phyloP scores from a whole-genome alignment of 30 jellyfish, hydroid and myxozoan species.

The Aurelia coerulea region DNA sequence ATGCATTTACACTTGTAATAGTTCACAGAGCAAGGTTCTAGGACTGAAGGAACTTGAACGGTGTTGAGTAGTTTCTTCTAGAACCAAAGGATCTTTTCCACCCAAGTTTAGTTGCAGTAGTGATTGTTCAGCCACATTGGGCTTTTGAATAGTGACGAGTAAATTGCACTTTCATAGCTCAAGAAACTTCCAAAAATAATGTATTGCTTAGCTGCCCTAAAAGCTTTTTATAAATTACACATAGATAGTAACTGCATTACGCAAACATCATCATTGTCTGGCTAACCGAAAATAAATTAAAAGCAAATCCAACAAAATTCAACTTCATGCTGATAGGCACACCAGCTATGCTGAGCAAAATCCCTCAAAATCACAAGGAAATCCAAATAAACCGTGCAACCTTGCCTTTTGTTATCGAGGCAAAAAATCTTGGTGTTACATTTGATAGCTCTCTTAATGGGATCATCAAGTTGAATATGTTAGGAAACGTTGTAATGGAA shows the following conservation, averaged over 20 bases:
- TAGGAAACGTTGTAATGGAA: neutral
- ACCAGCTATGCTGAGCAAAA: constrained; percentile 35
- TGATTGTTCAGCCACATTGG: too few species aligned
- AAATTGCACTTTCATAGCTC: too few species aligned
- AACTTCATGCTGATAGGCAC: constrained; percentile 22
- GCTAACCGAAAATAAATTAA: constrained; percentile 44
- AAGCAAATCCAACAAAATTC: constrained; percentile 29
- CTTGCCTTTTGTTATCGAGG: neutral
- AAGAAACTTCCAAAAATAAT: too few species aligned
- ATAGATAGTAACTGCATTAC: neutral
- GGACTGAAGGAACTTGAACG: too few species aligned
- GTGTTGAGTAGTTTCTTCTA: too few species aligned
- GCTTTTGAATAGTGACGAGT: too few species aligned
- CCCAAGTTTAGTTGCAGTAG: too few species aligned
- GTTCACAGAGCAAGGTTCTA: too few species aligned
- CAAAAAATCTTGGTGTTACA: constrained; percentile 23
- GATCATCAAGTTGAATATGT: neutral
- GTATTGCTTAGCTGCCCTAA: too few species aligned
- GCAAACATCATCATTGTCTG: constrained; percentile 57
- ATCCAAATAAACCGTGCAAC: constrained; percentile 18
- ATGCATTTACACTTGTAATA: too few species aligned
- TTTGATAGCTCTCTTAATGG: constrained; percentile 9
- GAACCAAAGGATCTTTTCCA: too few species aligned
- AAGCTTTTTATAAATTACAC: too few species aligned
- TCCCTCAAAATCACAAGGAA: constrained; percentile 22